These are phyloP conservation scores for Armadillidium nasatum DNA, from an alignment of 1,140 invertebrate genomes.

Conservation along the genomic window DNA sequence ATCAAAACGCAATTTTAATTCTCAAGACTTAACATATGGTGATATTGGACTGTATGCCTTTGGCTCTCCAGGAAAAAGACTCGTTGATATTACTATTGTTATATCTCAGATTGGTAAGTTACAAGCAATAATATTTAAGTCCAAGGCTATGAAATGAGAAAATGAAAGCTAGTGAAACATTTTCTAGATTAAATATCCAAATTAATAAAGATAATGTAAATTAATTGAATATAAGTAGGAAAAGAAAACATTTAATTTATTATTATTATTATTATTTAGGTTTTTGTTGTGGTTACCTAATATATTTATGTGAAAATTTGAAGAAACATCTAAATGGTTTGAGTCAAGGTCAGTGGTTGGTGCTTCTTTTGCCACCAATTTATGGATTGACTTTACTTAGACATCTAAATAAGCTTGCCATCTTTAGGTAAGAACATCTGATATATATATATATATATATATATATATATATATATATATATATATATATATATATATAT, in stretches of 20 bases:
- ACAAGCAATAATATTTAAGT: too few species aligned
- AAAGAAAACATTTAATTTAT: too few species aligned
- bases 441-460: too few species aligned
- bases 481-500: too few species aligned
- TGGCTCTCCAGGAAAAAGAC: constrained; percentile 48
- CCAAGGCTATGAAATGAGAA: too few species aligned
- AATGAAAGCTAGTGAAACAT: too few species aligned
- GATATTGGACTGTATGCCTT: constrained; percentile 52
- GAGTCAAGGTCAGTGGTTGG: constrained; percentile 49
- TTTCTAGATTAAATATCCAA: too few species aligned
- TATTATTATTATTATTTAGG: constrained; percentile 32
- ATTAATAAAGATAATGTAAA: too few species aligned
- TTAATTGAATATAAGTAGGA: too few species aligned
- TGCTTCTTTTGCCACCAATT: constrained; percentile 50
- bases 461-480: too few species aligned
- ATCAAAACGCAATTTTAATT: constrained; percentile 20
- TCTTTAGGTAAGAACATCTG: constrained; percentile 48
- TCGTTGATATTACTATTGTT: constrained; percentile 51
- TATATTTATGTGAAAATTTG: constrained; percentile 52
- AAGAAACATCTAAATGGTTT: constrained; percentile 49
- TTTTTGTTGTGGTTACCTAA: constrained; percentile 48
- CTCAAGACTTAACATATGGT: constrained; percentile 50
- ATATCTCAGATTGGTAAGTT: constrained; percentile 51
- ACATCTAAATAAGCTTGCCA: constrained; percentile 51
- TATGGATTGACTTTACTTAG: constrained; percentile 50